phyloP scores from a whole-genome alignment of 2,113 vertebrate genomes.

The Gobiocypris rarus region DNA sequence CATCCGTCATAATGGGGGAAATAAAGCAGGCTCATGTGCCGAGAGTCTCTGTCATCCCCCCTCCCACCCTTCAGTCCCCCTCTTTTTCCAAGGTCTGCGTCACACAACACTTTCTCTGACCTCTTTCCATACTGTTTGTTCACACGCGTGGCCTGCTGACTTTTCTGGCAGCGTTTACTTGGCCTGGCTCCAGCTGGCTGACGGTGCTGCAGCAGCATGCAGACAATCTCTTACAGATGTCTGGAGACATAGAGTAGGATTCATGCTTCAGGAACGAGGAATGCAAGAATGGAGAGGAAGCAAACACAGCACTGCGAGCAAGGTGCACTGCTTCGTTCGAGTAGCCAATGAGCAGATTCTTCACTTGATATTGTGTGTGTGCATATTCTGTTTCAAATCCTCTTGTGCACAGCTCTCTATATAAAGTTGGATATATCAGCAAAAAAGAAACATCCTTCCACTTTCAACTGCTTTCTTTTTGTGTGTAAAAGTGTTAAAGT shows the following conservation, averaged over 20 bases:
- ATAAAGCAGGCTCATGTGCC: slow-evolving; percentile 17
- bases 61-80: slow-evolving; percentile 31
- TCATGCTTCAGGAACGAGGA: slow-evolving; percentile 46
- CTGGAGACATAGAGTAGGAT: slow-evolving; percentile 45
- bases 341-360: slow-evolving; percentile 25
- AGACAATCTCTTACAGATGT: slow-evolving; percentile 53
- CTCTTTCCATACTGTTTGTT: slow-evolving; percentile 60
- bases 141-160: slow-evolving; percentile 61
- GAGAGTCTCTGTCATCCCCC: slow-evolving; percentile 10
- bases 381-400: background rate
- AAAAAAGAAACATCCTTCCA: too few species aligned
- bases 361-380: background rate
- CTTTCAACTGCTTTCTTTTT: too few species aligned
- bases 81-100: slow-evolving; percentile 58
- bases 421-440: background rate
- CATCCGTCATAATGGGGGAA: slow-evolving; percentile 45
- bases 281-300: slow-evolving; percentile 30
- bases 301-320: slow-evolving; percentile 30
- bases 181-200: slow-evolving; percentile 68
- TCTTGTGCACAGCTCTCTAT: background rate
- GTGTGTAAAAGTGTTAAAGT: too few species aligned
- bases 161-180: slow-evolving; percentile 65
- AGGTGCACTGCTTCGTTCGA: slow-evolving; percentile 35
- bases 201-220: slow-evolving; percentile 15
- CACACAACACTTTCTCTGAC: slow-evolving; percentile 68